Evolutionary conservation across 1,140 invertebrate genomes (phyloP), one percentile per base, ranked within the genome.

Genomic region (Delia radicum): DNA sequence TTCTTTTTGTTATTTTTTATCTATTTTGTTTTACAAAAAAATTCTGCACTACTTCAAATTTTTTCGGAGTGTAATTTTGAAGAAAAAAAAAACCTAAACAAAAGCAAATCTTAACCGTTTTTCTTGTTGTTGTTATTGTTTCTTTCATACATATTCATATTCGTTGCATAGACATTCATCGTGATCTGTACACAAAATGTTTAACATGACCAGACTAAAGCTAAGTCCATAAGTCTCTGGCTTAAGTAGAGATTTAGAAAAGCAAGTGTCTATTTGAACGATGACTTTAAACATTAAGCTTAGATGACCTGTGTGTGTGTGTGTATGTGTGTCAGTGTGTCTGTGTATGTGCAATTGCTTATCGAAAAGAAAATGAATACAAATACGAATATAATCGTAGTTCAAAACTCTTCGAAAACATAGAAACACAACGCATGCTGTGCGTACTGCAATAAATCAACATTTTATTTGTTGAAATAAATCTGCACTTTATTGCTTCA

Each of bases 391-490:
- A 69, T 21, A 69, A 69, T 18, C 18, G 37, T 33, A 69, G 24
- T 65, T 27, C 13, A 62, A 24, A 62, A 67, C 15, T 67, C 4
- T 21, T 21, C 18, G 31, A 33, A 42, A 0, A 42, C 13, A 33
- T 33, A 42, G 0, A 37, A 24, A 27, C 8, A 55, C 71, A 55
- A 71, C 71, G 71, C 75, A 73, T 73, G 75, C 75, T 76, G 75
- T 76, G 75, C 75, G 75, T 76, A 71, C 26, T 26, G 71, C 75
- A 33, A 76, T 76, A 76, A 76, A 76, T 76, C 75, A 76, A 76
- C 48, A 71, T 76, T 76, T 76, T 76, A 76, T 76, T 76, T 76
- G 75, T 76, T 76, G 71, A 76, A 76, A 76, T 76, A 76, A 76
- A 76, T 76, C 71, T 75, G 33, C 61, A 13, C 37, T 67, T 75